Evolutionary conservation across 2,888 invertebrate genomes (phyloP).

Genomic region (Synergus itoensis): DNA sequence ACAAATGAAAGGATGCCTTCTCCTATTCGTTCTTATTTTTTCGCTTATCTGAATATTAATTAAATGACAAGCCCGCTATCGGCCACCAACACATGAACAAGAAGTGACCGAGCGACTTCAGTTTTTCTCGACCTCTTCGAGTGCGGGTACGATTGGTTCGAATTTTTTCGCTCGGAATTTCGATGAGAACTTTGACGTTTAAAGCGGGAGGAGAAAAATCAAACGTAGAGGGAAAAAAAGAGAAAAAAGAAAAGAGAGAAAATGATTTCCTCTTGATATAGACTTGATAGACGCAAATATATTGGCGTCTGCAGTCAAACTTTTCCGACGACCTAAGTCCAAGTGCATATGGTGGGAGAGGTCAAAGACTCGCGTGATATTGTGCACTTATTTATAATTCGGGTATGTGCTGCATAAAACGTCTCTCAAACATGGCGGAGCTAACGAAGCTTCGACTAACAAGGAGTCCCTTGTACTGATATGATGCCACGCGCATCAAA

Average conservation of each 20-base stretch:
- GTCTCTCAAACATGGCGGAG: conserved; percentile 32
- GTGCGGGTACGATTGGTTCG: conserved; percentile 2
- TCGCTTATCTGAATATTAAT: conserved; percentile 27
- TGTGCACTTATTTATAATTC: conserved; percentile 38
- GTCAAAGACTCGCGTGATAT: conserved; percentile 34
- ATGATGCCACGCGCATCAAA: neutral
- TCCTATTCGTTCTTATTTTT: conserved; percentile 22
- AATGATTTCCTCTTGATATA: conserved; percentile 15
- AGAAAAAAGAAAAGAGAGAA: neutral
- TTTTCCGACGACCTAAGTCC: conserved; percentile 33
- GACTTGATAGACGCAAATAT: conserved; percentile 13
- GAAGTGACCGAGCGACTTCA: conserved; percentile 4
- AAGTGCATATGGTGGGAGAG: conserved; percentile 23
- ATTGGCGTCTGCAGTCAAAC: conserved; percentile 23
- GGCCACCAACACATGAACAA: conserved; percentile 3
- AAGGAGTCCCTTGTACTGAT: conserved; percentile 31
- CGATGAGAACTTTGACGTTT: conserved; percentile 24
- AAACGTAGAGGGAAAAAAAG: neutral
- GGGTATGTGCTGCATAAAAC: conserved; percentile 27
- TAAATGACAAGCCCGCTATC: conserved; percentile 32
- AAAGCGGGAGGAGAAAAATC: neutral
- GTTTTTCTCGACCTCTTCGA: conserved; percentile 25
- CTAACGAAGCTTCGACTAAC: conserved; percentile 22
- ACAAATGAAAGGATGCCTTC: conserved; percentile 12
- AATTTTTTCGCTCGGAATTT: conserved; percentile 14